These are phyloP conservation scores for Mustelus asterias DNA, from an alignment of 2,113 vertebrate genomes.

Conservation along the genomic window DNA sequence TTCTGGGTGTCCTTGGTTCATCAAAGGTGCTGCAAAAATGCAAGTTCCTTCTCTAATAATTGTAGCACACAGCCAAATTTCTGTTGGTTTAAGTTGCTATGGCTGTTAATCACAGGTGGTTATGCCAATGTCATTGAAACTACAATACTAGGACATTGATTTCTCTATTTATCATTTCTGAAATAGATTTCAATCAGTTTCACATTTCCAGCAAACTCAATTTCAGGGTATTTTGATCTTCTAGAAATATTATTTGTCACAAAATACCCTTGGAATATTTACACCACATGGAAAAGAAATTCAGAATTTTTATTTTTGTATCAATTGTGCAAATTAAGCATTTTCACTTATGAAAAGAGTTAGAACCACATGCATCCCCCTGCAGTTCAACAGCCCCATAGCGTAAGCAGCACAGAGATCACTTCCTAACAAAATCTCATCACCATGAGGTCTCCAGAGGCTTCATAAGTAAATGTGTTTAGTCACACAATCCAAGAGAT, in stretches of 20 bases:
- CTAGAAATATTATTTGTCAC: background rate
- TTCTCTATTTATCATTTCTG: background rate
- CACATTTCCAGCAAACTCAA: background rate
- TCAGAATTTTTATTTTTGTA: constrained; percentile 12
- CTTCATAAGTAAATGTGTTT: background rate
- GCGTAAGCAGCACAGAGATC: background rate
- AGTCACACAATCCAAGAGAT: background rate
- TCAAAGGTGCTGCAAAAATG: background rate
- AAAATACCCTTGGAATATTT: constrained; percentile 1
- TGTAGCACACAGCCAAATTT: background rate
- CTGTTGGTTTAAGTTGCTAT: background rate
- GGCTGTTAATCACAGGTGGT: background rate
- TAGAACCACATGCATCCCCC: background rate
- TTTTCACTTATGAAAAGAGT: background rate
- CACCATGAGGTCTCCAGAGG: background rate
- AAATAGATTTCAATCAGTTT: background rate
- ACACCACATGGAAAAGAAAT: background rate
- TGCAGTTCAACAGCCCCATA: background rate
- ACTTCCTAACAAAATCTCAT: background rate
- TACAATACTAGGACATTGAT: background rate
- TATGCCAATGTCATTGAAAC: background rate
- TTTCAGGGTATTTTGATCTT: background rate
- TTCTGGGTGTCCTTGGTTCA: background rate
- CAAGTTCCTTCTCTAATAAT: background rate
- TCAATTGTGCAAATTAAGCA: background rate